A percentile compares a stretch with the other conserved stretches of the same genome.
phyloP scores from a whole-genome alignment of 2,113 vertebrate species.

The Dermatemys mawii region DNA sequence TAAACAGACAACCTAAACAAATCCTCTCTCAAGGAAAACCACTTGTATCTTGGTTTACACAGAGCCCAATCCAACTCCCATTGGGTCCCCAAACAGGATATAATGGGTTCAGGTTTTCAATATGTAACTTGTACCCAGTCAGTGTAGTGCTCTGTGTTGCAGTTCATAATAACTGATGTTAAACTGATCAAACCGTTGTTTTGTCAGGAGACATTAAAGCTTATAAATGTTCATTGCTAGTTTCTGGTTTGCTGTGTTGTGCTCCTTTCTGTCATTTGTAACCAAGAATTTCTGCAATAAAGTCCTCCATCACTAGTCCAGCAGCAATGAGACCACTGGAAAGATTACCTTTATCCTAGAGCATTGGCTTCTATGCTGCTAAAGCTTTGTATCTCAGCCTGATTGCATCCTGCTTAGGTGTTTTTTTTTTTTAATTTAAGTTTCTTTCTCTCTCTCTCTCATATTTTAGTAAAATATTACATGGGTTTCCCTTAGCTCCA shows the following conservation, averaged over 20 bases:
- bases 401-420: no score
- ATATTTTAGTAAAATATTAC: no score
- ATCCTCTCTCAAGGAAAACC: neutral
- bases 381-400: neutral
- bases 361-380: neutral
- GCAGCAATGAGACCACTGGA: neutral
- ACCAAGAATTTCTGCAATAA: fast-evolving
- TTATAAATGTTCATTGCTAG: fast-evolving
- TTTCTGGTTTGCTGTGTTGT: neutral
- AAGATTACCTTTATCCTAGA: neutral
- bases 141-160: neutral
- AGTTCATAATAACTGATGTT: no score
- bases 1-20: neutral
- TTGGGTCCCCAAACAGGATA: neutral
- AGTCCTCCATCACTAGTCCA: neutral
- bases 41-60: neutral
- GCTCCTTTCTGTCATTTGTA: neutral
- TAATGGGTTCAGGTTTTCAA: neutral
- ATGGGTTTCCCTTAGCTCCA: no score
- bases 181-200: neutral
- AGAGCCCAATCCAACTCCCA: neutral
- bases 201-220: fast-evolving
- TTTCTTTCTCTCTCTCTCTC: no score
- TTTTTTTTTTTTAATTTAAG: neutral
- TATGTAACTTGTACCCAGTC: neutral